Evolutionary conservation across 2,888 invertebrate species (phyloP).

Genomic region (Macrosiphum euphorbiae): DNA sequence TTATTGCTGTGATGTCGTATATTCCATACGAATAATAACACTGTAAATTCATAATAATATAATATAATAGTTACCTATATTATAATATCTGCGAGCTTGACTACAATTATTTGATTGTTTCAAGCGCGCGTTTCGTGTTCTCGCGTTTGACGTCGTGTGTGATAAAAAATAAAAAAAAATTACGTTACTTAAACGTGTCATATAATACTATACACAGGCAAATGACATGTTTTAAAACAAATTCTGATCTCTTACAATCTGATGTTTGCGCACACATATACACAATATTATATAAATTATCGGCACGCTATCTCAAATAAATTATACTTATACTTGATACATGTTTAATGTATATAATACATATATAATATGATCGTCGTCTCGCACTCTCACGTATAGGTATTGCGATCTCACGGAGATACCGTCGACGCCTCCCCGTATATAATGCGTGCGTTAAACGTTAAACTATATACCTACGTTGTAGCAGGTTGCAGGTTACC

Average conservation of each 20-base stretch:
- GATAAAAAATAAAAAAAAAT: no score
- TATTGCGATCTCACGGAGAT: slow-evolving; percentile 1
- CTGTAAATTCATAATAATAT: background rate
- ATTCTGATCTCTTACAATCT: background rate
- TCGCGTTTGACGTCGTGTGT: background rate
- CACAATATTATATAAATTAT: slow-evolving; percentile 5
- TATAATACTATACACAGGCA: background rate
- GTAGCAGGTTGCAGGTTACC: background rate
- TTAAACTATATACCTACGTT: background rate
- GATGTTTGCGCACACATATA: background rate
- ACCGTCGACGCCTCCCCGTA: background rate
- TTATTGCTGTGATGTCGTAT: background rate
- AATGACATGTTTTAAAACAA: background rate
- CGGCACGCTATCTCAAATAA: slow-evolving; percentile 7
- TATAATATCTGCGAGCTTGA: background rate
- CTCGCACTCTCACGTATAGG: background rate
- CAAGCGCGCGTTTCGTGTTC: slow-evolving; percentile 16
- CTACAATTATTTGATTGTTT: slow-evolving; percentile 17
- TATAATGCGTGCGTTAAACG: background rate
- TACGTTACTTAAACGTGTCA: background rate
- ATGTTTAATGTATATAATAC: background rate
- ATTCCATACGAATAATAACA: background rate
- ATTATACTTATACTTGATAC: slow-evolving; percentile 2
- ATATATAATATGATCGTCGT: background rate
- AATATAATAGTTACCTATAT: background rate